Base-by-base conservation (phyloP, 2,113 vertebrate species). In the Albula goreensis region DNA sequence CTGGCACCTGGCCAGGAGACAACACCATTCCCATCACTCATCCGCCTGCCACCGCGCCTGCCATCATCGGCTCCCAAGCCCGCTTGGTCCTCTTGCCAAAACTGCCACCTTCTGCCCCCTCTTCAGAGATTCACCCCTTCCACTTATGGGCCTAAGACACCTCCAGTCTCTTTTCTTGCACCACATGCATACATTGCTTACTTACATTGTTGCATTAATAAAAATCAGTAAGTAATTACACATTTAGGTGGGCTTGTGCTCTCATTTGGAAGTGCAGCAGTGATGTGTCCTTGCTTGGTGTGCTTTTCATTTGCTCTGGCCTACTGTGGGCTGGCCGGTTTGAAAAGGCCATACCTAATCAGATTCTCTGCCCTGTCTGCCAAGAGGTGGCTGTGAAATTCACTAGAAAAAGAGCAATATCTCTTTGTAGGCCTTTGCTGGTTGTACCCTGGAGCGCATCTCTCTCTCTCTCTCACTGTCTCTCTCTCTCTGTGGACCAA, bases 181-280 rank as follows among this genome's bases (percentile, higher is more conserved):
- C 92, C 57, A 10, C 57, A 10, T 19, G 15, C 60, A 15, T 19
- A 15, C 60, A 15, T 6, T 22, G 15, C 57, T 12, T 3, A 66
- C 89, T 90, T 91, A 93, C 93, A 93, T 94, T 90, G 89, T 87
- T 86, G 88, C 90, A 90, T 94, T 94, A 93, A 95, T 93, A 93
- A 92, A 93, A 93, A 93, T 94, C 92, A 94, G 95, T 95, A 95
- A 95, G 91, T 95, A 92, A 94, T 94, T 90, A 90, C 90, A 91
- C 92, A 92, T 92, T 94, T 93, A 95, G 91, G 93, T 49, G 57
- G 89, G 86, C 86, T 90, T 90, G 90, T 91, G 93, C 91, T 91
- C 91, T 92, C 91, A 91, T 93, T 95, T 92, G 91, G 89, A 88
- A 53, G 88, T 90, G 88, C 91, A 89, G 89, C 92, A 90, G 93